Conservation (phyloP, 2,888 invertebrate species). For the Pomacea canaliculata region DNA sequence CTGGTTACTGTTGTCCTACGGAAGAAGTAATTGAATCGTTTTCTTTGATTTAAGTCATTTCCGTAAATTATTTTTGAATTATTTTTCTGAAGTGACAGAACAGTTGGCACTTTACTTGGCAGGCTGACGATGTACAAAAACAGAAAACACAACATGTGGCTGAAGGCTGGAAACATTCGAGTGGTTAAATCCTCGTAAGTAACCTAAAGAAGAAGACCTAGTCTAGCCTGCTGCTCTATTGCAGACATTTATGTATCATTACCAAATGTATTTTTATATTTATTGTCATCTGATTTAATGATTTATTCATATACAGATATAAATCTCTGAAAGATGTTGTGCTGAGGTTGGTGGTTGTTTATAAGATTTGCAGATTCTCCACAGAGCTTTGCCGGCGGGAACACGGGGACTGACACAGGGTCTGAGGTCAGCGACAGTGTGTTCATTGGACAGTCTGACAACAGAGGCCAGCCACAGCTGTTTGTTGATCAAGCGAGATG, state of each 20-base stretch:
- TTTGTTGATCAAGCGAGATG: not conserved
- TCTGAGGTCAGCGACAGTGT: conserved; percentile 25
- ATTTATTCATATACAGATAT: no score
- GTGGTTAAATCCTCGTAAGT: conserved; percentile 24
- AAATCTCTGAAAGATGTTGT: no score
- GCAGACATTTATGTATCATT: not conserved
- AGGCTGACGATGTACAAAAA: conserved; percentile 31
- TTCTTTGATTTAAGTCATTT: not conserved
- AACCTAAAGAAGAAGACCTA: no score
- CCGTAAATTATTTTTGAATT: not conserved
- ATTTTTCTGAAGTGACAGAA: not conserved
- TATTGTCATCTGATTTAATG: no score
- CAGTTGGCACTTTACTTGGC: not conserved
- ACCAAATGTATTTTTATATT: no score
- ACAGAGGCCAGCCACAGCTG: conserved; percentile 7
- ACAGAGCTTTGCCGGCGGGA: conserved; percentile 19
- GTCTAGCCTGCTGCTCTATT: no score
- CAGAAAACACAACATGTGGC: conserved; percentile 24
- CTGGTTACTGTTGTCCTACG: no score
- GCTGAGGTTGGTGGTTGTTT: not conserved
- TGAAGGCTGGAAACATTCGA: conserved; percentile 21
- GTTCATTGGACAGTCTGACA: conserved; percentile 31
- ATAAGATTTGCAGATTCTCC: conserved; percentile 32
- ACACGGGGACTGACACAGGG: conserved; percentile 14
- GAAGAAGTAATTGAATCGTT: not conserved